phyloP scores from a whole-genome alignment of 2,888 invertebrate species.

The Ditula angustiorana region DNA sequence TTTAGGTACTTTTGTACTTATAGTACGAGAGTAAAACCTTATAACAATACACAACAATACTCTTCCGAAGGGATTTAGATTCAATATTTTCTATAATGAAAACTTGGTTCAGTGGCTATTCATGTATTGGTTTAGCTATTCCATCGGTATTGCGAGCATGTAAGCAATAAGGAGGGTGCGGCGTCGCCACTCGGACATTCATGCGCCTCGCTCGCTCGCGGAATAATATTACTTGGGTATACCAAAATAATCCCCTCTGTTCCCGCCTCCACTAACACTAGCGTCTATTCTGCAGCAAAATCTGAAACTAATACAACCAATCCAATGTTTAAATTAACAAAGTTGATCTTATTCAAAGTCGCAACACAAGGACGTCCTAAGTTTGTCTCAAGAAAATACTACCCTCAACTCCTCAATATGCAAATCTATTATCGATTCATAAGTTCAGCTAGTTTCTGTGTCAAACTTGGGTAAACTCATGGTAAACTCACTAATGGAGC shows the following conservation, averaged over 20 bases:
- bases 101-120: constrained; percentile 7
- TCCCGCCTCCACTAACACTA: background rate
- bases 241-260: background rate
- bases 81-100: constrained; percentile 4
- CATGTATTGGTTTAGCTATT: constrained; percentile 14
- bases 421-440: constrained; percentile 31
- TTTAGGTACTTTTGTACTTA: no score
- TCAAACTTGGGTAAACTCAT: constrained; percentile 56
- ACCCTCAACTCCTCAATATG: constrained; percentile 14
- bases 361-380: constrained; percentile 9
- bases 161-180: constrained; percentile 14
- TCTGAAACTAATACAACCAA: background rate
- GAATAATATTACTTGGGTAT: background rate
- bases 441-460: constrained; percentile 44
- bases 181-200: constrained; percentile 1
- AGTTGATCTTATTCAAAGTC: constrained; percentile 2
- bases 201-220: background rate
- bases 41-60: no score
- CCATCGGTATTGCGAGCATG: constrained; percentile 27
- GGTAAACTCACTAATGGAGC: constrained; percentile 58
- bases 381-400: constrained; percentile 23
- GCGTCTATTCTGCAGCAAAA: background rate
- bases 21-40: no score
- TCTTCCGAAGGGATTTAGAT: background rate
- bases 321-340: constrained; percentile 5